Evolutionary conservation across 2,888 invertebrate genomes (phyloP).

Genomic region (Nomada fabriciana): DNA sequence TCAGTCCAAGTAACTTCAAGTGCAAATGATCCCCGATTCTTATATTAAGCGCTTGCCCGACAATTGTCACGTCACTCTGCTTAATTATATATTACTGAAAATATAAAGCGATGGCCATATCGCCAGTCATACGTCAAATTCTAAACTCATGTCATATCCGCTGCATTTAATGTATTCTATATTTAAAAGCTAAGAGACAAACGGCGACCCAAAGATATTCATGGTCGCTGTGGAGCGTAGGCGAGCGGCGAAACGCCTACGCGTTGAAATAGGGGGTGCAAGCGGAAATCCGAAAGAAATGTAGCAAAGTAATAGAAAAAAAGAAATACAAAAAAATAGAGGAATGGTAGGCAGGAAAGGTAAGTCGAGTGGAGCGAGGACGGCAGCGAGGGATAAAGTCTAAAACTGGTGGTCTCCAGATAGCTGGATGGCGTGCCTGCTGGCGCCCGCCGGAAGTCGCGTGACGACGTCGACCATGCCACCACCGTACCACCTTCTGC

Average conservation of each 20-base stretch:
- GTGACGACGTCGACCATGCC: constrained; percentile 79
- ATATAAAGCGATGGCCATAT: not conserved
- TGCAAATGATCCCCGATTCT: not conserved
- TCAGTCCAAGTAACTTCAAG: not conserved
- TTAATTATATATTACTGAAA: too few relatives aligned
- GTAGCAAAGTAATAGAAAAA: too few relatives aligned
- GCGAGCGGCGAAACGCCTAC: too few relatives aligned
- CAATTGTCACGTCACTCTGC: not conserved
- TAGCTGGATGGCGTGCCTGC: constrained; percentile 78
- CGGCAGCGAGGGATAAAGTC: constrained; percentile 18
- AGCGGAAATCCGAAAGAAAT: not conserved
- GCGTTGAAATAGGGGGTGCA: too few relatives aligned
- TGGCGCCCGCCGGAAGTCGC: constrained; percentile 82
- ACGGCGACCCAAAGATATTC: not conserved
- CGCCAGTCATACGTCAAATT: not conserved
- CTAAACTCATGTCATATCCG: too few relatives aligned
- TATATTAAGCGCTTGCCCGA: not conserved
- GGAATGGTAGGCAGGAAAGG: constrained; percentile 13
- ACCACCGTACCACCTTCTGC: constrained; percentile 57
- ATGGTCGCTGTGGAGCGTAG: not conserved
- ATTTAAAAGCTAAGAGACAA: not conserved
- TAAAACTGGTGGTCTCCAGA: constrained; percentile 58
- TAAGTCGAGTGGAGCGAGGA: constrained; percentile 25
- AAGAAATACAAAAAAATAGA: not conserved
- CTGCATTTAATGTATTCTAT: too few relatives aligned